Evolutionary conservation across 2,113 vertebrate genomes (phyloP).

Genomic region (Anguilla rostrata): DNA sequence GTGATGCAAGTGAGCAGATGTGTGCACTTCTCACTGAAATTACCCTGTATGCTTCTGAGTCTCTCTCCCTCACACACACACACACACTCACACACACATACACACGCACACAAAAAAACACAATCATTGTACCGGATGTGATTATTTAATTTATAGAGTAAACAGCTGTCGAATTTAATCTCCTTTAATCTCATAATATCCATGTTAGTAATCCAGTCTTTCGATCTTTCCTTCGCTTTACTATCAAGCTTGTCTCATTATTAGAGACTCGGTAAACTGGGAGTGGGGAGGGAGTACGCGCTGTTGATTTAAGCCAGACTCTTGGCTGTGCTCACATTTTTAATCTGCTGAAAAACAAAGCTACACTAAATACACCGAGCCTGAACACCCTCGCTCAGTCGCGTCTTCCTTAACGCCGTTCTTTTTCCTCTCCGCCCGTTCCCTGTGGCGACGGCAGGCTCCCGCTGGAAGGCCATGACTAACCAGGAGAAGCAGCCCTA

Average conservation of each 20-base stretch:
- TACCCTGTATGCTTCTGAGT: background rate
- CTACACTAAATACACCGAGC: background rate
- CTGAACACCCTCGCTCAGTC: background rate
- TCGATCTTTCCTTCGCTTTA: background rate
- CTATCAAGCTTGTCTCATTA: background rate
- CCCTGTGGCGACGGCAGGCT: constrained; percentile 68
- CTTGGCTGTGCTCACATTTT: background rate
- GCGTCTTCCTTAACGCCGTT: background rate
- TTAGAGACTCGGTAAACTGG: background rate
- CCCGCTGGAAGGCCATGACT: constrained; percentile 98
- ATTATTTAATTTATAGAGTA: background rate
- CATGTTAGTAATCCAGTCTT: background rate
- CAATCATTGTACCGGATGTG: background rate
- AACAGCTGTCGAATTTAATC: background rate
- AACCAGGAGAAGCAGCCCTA: constrained; percentile 99
- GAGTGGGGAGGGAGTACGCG: background rate
- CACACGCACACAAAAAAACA: background rate
- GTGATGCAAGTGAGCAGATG: constrained; percentile 63
- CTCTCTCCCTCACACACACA: background rate
- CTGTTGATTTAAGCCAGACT: background rate
- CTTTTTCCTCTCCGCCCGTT: background rate
- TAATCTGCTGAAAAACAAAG: background rate
- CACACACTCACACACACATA: background rate
- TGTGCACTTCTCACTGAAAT: constrained; percentile 48
- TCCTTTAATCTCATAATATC: background rate